Evolutionary conservation across 2,888 invertebrate species (phyloP).

Genomic region (Alloplasta piceator): DNA sequence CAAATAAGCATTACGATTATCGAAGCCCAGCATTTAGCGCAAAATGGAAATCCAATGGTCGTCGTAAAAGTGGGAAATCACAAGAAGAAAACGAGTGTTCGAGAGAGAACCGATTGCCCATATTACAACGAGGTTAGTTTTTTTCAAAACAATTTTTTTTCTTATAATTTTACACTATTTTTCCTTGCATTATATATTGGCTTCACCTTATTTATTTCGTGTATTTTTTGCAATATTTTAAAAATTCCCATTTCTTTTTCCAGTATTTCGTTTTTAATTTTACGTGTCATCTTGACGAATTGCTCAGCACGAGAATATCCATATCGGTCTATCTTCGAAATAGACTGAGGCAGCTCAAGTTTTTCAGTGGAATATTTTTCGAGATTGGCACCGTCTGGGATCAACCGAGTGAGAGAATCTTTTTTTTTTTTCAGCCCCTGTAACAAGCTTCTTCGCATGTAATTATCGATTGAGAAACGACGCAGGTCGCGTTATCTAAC

Average conservation of each 20-base stretch:
- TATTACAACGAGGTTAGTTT: constrained; percentile 87
- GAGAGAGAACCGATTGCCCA: constrained; percentile 86
- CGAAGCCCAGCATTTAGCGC: constrained; percentile 86
- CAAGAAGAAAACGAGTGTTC: constrained; percentile 86
- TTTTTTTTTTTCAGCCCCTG: constrained; percentile 4
- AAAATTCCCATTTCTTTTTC: not conserved
- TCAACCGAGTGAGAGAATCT: constrained; percentile 85
- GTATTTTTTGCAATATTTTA: too few species aligned
- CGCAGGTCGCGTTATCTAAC: constrained; percentile 26
- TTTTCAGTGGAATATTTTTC: constrained; percentile 86
- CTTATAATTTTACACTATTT: not conserved
- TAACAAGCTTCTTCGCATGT: not conserved
- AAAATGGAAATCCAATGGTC: constrained; percentile 86
- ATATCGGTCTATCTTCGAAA: constrained; percentile 84
- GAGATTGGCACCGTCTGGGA: constrained; percentile 90
- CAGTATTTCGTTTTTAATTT: constrained; percentile 90
- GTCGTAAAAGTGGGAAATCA: constrained; percentile 87
- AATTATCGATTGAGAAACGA: constrained; percentile 9
- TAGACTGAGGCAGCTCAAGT: constrained; percentile 76
- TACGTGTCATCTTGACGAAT: constrained; percentile 84
- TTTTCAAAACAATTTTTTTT: not conserved
- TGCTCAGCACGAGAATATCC: constrained; percentile 86
- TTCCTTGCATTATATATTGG: not conserved
- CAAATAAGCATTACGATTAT: constrained; percentile 88
- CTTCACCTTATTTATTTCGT: not conserved